Percentiles rank a stretch among this genome's conserved stretches.
These are phyloP conservation scores for Colletes gigas DNA, from an alignment of 1,140 invertebrate genomes.

Conservation along the genomic window DNA sequence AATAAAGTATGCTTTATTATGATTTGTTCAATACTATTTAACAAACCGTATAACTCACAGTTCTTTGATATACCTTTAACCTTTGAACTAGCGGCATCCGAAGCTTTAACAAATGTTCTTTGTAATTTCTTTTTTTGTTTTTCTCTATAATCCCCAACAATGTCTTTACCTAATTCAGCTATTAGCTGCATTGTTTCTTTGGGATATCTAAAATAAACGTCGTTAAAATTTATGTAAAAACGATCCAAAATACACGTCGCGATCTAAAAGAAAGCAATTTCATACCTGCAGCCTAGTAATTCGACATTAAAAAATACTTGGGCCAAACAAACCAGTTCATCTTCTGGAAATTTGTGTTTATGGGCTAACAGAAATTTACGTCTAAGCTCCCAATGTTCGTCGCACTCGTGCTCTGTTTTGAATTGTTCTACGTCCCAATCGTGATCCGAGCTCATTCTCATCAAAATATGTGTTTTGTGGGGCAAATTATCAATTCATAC, in stretches of 20 bases:
- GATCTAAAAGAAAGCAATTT: background rate
- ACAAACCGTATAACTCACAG: constrained; percentile 74
- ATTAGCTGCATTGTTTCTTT: constrained; percentile 89
- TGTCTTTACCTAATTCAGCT: constrained; percentile 86
- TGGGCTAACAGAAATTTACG: constrained; percentile 88
- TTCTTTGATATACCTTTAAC: constrained; percentile 83
- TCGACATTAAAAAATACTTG: constrained; percentile 92
- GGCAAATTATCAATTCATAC: background rate
- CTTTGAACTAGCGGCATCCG: constrained; percentile 88
- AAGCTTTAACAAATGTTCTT: constrained; percentile 89
- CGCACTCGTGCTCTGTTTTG: constrained; percentile 87
- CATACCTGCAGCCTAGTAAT: constrained; percentile 90
- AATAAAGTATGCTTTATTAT: background rate
- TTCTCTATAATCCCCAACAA: constrained; percentile 85
- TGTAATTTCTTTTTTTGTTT: constrained; percentile 86
- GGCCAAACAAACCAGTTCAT: constrained; percentile 89
- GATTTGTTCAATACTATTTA: background rate
- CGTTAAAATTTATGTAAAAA: background rate
- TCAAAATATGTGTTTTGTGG: background rate
- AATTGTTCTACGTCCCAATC: constrained; percentile 83
- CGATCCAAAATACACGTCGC: background rate
- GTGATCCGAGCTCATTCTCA: constrained; percentile 40
- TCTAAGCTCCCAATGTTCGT: constrained; percentile 91
- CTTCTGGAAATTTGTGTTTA: constrained; percentile 86
- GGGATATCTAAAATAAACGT: constrained; percentile 85